phyloP scores from a whole-genome alignment of 2,888 invertebrate species.

The Crepidodera aurea region DNA sequence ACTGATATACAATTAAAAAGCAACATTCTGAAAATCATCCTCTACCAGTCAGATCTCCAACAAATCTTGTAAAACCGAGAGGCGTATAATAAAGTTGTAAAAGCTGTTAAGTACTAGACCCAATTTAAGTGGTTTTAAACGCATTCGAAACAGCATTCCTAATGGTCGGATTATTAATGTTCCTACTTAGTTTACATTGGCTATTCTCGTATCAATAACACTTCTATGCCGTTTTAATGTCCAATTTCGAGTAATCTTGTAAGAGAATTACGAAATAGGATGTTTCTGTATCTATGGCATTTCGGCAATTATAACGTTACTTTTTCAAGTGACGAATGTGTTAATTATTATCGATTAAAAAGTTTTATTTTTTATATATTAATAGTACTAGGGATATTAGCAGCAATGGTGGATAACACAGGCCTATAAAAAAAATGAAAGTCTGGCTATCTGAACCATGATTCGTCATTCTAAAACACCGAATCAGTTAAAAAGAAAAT shows the following conservation, averaged over 20 bases:
- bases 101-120: constrained; percentile 35
- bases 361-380: constrained; percentile 2
- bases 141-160: constrained; percentile 33
- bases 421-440: too few species aligned
- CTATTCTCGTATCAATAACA: constrained; percentile 33
- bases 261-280: constrained; percentile 16
- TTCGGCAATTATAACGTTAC: constrained; percentile 20
- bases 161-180: constrained; percentile 36
- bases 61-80: constrained; percentile 24
- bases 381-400: too few species aligned
- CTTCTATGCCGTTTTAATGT: constrained; percentile 22
- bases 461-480: too few species aligned
- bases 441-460: too few species aligned
- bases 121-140: constrained; percentile 33
- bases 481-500: too few species aligned
- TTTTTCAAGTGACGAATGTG: constrained; percentile 1
- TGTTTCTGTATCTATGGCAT: constrained; percentile 11
- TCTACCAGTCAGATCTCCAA: constrained; percentile 5
- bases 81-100: constrained; percentile 35
- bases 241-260: constrained; percentile 1
- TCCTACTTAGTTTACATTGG: constrained; percentile 31
- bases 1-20: too few species aligned
- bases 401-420: too few species aligned
- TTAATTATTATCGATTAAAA: constrained; percentile 7
- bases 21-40: background rate